Evolutionary conservation across 1,140 invertebrate species (phyloP).

Genomic region (Diprion similis): DNA sequence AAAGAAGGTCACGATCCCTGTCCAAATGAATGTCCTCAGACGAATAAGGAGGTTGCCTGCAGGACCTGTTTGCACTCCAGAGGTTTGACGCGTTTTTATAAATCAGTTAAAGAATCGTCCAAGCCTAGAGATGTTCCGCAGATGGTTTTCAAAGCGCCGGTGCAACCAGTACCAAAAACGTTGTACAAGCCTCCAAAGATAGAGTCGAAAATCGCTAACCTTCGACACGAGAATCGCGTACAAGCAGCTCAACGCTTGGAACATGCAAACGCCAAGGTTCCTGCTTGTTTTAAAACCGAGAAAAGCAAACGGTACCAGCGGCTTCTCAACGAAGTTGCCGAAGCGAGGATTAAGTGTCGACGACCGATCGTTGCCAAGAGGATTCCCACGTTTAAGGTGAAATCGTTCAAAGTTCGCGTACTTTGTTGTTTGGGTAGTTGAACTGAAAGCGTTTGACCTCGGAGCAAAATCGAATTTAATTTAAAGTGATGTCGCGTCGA

Average conservation of each 20-base stretch:
- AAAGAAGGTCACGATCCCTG: conserved; percentile 2
- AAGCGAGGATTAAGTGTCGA: neutral
- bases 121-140: neutral
- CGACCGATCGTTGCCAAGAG: neutral
- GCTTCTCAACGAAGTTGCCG: neutral
- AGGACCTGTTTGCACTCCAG: neutral
- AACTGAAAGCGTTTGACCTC: no score
- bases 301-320: neutral
- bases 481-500: no score
- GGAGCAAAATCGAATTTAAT: no score
- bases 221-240: neutral
- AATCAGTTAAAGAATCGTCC: neutral
- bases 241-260: neutral
- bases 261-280: neutral
- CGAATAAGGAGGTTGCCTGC: neutral
- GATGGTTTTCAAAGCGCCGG: neutral
- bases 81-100: neutral
- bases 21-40: conserved; percentile 8
- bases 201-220: neutral
- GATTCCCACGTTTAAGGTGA: neutral
- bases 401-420: neutral
- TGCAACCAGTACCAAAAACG: neutral
- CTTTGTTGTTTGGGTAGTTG: no score
- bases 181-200: neutral
- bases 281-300: neutral